Base-by-base conservation (phyloP, 2,113 vertebrate genomes). In the Solea senegalensis region DNA sequence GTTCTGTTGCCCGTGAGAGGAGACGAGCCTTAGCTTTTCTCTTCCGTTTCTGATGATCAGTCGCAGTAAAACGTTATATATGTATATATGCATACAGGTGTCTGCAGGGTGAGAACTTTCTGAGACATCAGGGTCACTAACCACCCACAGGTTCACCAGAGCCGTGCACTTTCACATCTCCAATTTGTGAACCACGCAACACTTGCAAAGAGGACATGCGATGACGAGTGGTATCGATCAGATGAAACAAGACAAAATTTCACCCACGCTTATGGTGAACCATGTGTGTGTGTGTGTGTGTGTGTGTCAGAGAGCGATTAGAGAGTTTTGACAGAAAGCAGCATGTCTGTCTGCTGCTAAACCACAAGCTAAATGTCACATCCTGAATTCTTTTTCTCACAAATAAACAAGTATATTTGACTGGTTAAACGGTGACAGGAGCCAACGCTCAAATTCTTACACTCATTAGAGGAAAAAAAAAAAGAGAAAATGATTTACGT, bases 341-440 rank as follows among this genome's bases (percentile, higher is more conserved):
- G 65, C 54, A 78, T 60, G 84, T 83, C 75, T 86, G 69, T 76
- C 80, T 91, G 57, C 76, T 64, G 65, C 45, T 51, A 77, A 88
- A 87, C 84, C 90, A 78, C 88, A 88, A 73, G 55, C 66, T 55
- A 85, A 88, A 83, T 69, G 83, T 88, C 85, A 83, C 76, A 81
- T 86, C 65, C 72, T 65, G 50, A 63, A 45, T 45, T 59, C 5
- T 49, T 65, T 74, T 81, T 78, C 65, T 79, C 60, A 70, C 69
- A 65, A 76, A 74, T 71, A 65, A 76, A 83, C 72, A 83, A 71
- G 81, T 43, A 51, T 61, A 69, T 62, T 66, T 64, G 0, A 55
- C 11, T 1, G 7, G 48, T 52, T 50, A 48, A 51, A 51, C 12
- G 1, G 46, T 52, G 15, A 34, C 34, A 34, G 34, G n/a, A 4